Evolutionary conservation across 2,797 vertebrate genomes (phyloP).

Genomic region (Neoniphon sammara): DNA sequence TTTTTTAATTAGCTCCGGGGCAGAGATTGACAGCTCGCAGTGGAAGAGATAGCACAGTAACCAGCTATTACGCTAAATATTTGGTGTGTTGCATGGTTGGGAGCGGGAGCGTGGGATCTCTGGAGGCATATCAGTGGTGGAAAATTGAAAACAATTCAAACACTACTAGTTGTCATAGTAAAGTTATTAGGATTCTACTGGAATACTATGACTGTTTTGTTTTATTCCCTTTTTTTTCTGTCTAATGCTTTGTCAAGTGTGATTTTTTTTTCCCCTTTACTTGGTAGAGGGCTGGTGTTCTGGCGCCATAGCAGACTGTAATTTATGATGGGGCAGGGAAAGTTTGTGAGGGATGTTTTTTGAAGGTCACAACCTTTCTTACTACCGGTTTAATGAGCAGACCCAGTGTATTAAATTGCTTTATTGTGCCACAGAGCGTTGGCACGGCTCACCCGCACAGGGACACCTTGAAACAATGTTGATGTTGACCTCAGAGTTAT

Average conservation of each 20-base stretch:
- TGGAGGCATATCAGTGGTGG: constrained; percentile 55
- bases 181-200: constrained; percentile 30
- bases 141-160: constrained; percentile 60
- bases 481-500: constrained; percentile 65
- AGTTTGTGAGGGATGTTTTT: constrained; percentile 40
- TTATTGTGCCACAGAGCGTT: constrained; percentile 52
- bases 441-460: constrained; percentile 41
- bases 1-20: constrained; percentile 83
- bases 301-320: constrained; percentile 41
- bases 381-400: constrained; percentile 57
- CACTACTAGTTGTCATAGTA: too few species aligned
- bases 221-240: constrained; percentile 7
- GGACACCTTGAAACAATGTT: constrained; percentile 60
- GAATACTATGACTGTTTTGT: constrained; percentile 24
- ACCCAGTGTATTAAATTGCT: constrained; percentile 45
- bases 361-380: constrained; percentile 57
- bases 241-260: constrained; percentile 44
- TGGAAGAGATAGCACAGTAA: constrained; percentile 80
- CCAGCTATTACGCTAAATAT: constrained; percentile 84
- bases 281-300: constrained; percentile 38
- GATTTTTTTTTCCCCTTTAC: constrained; percentile 50
- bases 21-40: constrained; percentile 82
- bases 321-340: constrained; percentile 56
- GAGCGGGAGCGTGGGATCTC: constrained; percentile 62
- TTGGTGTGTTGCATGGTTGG: constrained; percentile 75